Conservation (phyloP, 2,113 vertebrate species). For the Poeciliopsis prolifica region DNA sequence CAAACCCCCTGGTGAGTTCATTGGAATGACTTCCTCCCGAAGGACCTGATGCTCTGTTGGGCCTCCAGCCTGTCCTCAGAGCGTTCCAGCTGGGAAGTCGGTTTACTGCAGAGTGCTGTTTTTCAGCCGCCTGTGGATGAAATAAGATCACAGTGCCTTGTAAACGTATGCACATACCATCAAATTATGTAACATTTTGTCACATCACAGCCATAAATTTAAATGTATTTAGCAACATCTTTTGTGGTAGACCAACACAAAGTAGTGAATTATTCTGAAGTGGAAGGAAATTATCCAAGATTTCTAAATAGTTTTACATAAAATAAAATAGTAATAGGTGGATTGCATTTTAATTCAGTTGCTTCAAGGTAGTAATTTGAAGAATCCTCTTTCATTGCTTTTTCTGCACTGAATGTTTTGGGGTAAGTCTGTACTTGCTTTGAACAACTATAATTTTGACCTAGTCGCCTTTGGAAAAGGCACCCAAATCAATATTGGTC, state of each 20-base stretch:
- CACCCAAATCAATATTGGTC: too few species aligned
- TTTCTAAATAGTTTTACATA: too few species aligned
- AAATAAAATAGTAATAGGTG: neutral
- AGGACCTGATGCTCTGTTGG: conserved; percentile 46
- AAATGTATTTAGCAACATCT: neutral
- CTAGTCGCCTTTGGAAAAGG: too few species aligned
- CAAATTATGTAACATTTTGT: neutral
- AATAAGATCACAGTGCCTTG: conserved; percentile 31
- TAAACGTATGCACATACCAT: neutral
- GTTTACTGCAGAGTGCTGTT: conserved; percentile 24
- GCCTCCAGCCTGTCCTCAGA: conserved; percentile 60
- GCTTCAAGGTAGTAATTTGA: neutral
- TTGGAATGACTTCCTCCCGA: conserved; percentile 39
- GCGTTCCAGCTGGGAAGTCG: conserved; percentile 47
- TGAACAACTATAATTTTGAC: too few species aligned
- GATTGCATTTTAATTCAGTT: neutral
- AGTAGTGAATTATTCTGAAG: too few species aligned
- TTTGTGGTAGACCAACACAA: neutral
- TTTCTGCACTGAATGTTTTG: too few species aligned
- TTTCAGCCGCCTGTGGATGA: conserved; percentile 61
- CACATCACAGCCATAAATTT: neutral
- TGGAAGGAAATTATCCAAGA: too few species aligned
- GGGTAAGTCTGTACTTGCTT: too few species aligned
- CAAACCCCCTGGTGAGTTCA: conserved; percentile 23
- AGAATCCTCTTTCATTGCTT: neutral